phyloP scores from a whole-genome alignment of 1,140 invertebrate species.

The Cydia amplana region DNA sequence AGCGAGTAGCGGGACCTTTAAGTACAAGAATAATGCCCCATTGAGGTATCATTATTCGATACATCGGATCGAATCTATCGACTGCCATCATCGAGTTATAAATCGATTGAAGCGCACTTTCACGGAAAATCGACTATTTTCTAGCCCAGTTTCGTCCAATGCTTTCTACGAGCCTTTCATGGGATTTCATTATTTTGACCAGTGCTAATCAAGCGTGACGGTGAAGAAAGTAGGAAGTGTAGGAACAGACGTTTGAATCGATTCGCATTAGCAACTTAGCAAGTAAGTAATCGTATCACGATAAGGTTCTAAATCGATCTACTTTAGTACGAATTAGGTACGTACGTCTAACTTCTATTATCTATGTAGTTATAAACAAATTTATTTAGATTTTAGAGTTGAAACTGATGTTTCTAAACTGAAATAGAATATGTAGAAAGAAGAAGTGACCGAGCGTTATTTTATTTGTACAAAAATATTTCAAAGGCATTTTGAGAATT shows the following conservation, averaged over 20 bases:
- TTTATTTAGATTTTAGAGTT: no score
- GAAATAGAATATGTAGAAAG: no score
- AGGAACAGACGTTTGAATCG: neutral
- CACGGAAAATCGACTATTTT: slow-evolving; percentile 50
- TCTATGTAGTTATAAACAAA: no score
- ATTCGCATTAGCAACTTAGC: neutral
- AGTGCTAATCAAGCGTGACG: slow-evolving; percentile 5
- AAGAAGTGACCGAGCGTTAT: no score
- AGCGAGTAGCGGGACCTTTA: neutral
- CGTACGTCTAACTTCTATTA: no score
- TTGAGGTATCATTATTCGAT: slow-evolving; percentile 27
- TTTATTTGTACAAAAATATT: no score
- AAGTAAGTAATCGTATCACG: slow-evolving; percentile 1
- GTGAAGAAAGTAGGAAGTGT: slow-evolving; percentile 24
- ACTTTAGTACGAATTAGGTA: neutral
- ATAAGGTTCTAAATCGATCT: neutral
- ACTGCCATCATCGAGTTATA: neutral
- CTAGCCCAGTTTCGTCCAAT: slow-evolving; percentile 37
- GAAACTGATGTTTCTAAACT: no score
- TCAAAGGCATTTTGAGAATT: neutral
- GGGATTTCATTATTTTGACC: slow-evolving; percentile 24
- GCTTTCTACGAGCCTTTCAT: slow-evolving; percentile 18
- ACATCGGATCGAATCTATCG: slow-evolving; percentile 27
- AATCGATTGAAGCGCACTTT: slow-evolving; percentile 34
- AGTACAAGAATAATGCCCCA: slow-evolving; percentile 19